Conservation (phyloP, 2,113 vertebrate genomes). For the Calidris pygmaea region DNA sequence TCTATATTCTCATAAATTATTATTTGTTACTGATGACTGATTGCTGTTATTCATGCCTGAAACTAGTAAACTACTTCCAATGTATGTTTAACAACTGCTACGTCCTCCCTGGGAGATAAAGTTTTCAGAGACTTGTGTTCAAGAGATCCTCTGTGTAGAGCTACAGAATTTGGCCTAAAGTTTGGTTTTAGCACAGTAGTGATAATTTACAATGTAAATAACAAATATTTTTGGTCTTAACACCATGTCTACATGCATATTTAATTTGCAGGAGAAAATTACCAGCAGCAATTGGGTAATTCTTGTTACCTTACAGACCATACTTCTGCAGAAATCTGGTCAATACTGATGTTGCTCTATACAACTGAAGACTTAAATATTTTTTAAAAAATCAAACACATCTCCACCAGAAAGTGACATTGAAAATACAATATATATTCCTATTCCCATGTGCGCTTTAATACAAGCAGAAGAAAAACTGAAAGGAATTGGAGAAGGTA, state of each 20-base stretch:
- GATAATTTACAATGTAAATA: background rate
- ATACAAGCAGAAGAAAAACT: background rate
- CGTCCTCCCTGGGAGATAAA: background rate
- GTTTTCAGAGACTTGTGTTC: background rate
- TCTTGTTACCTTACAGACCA: background rate
- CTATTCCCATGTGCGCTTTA: background rate
- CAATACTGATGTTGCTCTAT: background rate
- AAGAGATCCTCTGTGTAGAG: background rate
- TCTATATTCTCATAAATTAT: background rate
- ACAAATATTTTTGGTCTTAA: background rate
- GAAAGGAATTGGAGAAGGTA: background rate
- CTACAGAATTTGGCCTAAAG: background rate
- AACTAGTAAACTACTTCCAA: background rate
- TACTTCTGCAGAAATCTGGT: background rate
- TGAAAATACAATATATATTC: background rate
- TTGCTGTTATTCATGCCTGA: background rate
- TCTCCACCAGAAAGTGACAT: background rate
- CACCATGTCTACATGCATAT: background rate
- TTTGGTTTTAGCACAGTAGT: background rate
- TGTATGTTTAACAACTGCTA: background rate
- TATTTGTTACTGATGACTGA: background rate
- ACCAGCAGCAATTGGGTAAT: background rate
- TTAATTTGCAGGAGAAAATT: background rate
- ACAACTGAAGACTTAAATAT: background rate
- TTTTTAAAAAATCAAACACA: background rate